Evolutionary conservation across 2,113 vertebrate genomes (phyloP), one percentile per base, ranked within the genome.

Genomic region (Neolamprologus hecqui): DNA sequence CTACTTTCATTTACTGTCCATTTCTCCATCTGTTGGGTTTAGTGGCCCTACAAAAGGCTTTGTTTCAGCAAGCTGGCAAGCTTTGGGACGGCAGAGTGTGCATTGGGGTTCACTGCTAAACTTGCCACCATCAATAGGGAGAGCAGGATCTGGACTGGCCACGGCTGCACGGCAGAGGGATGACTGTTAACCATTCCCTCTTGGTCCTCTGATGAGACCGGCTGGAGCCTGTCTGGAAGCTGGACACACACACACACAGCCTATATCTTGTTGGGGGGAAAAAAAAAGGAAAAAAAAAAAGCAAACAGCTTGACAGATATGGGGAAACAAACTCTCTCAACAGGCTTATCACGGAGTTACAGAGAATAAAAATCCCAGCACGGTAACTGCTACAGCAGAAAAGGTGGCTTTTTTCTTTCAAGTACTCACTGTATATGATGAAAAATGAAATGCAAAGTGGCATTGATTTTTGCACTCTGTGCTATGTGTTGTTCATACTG

Each of bases 11-110:
- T 96, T 95, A 95, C 94, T 95, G 95, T 96, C 95, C 92, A 93
- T 93, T 92, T 91, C 92, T 93, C 95, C 96, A 96, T 96, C 96
- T 96, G 96, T 90, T 95, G 93, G 94, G 93, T 94, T 93, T 84
- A 94, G 93, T n/a, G 65, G 89, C 35, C 85, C 73, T 84, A 95
- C 95, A 95, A 96, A 96, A 94, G 95, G 91, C 94, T 95, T 95
- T 96, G 94, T 96, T 94, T 95, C 91, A 88, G 86, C 92, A 91
- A 92, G 93, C 94, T 94, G 96, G 94, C 93, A 79, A 79, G 92
- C 92, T 87, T 79, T 82, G 83, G 89, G 90, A 92, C 88, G 7
- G 86, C 86, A 86, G 83, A 85, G 86, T 81, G 91, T 87, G 92
- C 91, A 65, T 83, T 65, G 84, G 90, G 92, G 90, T 92, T 93